A percentile compares a stretch with the other conserved stretches of the same genome.
Evolutionary conservation across 2,888 invertebrate species (phyloP).

Genomic region (Antheraea yamamai): DNA sequence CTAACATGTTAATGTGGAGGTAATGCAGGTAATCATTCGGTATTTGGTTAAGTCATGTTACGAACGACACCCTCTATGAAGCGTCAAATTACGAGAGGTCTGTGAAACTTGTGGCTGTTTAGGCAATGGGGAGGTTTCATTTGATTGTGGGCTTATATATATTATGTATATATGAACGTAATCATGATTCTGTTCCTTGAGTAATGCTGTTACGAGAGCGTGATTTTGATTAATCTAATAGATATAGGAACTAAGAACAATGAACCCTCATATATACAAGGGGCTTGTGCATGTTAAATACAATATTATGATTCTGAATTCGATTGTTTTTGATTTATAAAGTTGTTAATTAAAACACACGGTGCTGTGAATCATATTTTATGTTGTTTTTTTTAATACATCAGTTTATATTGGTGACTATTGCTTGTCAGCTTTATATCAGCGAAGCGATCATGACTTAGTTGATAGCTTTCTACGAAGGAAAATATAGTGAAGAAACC

Average conservation of each 20-base stretch:
- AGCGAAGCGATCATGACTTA: too few species aligned
- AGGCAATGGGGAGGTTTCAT: neutral
- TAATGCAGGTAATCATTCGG: neutral
- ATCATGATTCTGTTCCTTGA: neutral
- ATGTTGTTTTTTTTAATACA: too few species aligned
- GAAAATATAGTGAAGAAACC: too few species aligned
- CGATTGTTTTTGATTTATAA: too few species aligned
- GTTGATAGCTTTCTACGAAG: too few species aligned
- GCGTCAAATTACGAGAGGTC: conserved; percentile 1
- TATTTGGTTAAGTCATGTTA: conserved; percentile 10
- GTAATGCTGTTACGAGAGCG: neutral
- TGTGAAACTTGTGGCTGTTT: neutral
- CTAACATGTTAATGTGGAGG: conserved; percentile 8
- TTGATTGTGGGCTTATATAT: neutral
- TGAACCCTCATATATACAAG: too few species aligned
- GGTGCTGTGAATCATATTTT: too few species aligned
- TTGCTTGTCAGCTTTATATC: too few species aligned
- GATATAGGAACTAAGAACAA: neutral
- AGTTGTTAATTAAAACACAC: too few species aligned
- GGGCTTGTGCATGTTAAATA: too few species aligned
- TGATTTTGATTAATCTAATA: conserved; percentile 1
- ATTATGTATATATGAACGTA: neutral
- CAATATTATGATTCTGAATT: too few species aligned
- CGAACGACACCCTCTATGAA: neutral
- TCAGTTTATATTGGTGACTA: too few species aligned